These are phyloP conservation scores for Chouioia cunea DNA, from an alignment of 2,888 invertebrate genomes.

Conservation along the genomic window DNA sequence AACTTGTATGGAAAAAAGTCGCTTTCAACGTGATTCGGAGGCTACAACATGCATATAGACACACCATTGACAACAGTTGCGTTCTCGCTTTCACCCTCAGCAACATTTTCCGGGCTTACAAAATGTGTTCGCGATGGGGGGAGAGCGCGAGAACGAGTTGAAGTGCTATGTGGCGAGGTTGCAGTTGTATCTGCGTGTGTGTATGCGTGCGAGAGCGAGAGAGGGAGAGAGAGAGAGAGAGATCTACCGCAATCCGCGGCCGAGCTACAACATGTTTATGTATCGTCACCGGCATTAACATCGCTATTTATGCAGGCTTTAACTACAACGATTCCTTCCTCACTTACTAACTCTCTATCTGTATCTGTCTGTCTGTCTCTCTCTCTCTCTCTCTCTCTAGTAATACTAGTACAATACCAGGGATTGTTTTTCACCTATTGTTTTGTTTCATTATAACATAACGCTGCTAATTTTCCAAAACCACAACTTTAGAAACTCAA, in stretches of 20 bases:
- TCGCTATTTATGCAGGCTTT: slow-evolving; percentile 66
- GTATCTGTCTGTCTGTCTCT: too few relatives aligned
- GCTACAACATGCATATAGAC: slow-evolving; percentile 42
- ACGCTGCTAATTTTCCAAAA: too few relatives aligned
- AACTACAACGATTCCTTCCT: slow-evolving; percentile 52
- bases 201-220: not conserved
- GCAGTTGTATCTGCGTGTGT: too few relatives aligned
- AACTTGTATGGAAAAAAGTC: not conserved
- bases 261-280: slow-evolving; percentile 66
- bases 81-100: too few relatives aligned
- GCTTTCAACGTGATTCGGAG: slow-evolving; percentile 46
- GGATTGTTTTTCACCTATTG: too few relatives aligned
- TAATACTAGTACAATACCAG: too few relatives aligned
- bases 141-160: slow-evolving; percentile 19
- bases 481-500: too few relatives aligned
- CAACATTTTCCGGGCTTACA: slow-evolving; percentile 3
- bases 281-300: slow-evolving; percentile 65
- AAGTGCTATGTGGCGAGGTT: too few relatives aligned
- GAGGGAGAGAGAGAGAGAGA: not conserved
- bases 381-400: too few relatives aligned
- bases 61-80: too few relatives aligned
- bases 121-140: not conserved
- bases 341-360: slow-evolving; percentile 1
- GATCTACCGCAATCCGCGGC: slow-evolving; percentile 59
- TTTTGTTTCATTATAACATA: too few relatives aligned